A percentile compares a stretch with the other conserved stretches of the same genome.
phyloP scores from a whole-genome alignment of 2,888 invertebrate species.

The Tanytarsus gracilentus region DNA sequence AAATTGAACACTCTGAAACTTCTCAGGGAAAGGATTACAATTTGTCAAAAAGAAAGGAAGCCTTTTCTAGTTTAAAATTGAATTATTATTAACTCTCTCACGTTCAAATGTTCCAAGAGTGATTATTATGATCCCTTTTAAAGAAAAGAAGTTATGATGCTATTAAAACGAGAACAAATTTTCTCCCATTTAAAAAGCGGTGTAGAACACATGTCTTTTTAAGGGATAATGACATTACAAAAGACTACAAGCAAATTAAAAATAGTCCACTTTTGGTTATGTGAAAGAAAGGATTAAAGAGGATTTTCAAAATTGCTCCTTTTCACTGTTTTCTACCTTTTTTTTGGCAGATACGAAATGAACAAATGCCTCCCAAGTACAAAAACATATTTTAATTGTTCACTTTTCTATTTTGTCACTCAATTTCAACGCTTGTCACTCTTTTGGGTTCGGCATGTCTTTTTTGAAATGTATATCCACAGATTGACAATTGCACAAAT shows the following conservation, averaged over 20 bases:
- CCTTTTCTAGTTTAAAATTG: conserved; percentile 5
- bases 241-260: conserved; percentile 29
- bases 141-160: neutral
- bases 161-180: conserved; percentile 20
- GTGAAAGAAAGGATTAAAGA: conserved; percentile 18
- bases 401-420: too few species aligned
- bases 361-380: too few species aligned
- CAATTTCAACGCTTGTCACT: too few species aligned
- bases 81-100: conserved; percentile 27
- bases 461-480: too few species aligned
- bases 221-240: conserved; percentile 10
- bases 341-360: neutral
- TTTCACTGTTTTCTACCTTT: neutral
- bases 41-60: neutral
- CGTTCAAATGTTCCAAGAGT: neutral
- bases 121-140: conserved; percentile 6
- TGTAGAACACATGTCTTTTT: conserved; percentile 12
- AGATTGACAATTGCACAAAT: conserved; percentile 9
- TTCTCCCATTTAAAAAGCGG: neutral
- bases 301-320: conserved; percentile 24
- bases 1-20: too few species aligned
- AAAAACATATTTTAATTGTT: too few species aligned
- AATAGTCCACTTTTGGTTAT: conserved; percentile 28
- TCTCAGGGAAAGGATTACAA: conserved; percentile 14
- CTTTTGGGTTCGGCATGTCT: neutral